These are phyloP conservation scores for Microcebus tavaratra DNA, from an alignment of 2,113 vertebrate species.

Conservation along the genomic window DNA sequence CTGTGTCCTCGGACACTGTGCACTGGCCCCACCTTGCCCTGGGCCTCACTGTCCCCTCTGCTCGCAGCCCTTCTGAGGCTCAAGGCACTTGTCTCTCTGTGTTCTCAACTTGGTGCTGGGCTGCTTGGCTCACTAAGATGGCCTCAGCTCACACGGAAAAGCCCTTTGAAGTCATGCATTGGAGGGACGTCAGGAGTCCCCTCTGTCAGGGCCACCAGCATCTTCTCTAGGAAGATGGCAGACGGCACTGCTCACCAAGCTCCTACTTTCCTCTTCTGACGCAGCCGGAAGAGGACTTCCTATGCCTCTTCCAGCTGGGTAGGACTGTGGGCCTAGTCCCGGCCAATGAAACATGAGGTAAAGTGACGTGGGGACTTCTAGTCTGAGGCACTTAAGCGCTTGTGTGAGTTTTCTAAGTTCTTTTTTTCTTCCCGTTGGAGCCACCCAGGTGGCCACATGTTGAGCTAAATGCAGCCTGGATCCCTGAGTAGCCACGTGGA, in stretches of 20 bases:
- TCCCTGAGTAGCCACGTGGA: not conserved
- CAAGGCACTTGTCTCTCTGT: rapidly evolving
- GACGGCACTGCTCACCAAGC: not conserved
- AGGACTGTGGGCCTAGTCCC: not conserved
- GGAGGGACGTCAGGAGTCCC: not conserved
- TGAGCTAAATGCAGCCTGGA: not conserved
- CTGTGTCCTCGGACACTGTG: too few species aligned
- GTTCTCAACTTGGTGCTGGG: not conserved
- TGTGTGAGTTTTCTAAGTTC: not conserved
- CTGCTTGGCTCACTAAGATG: not conserved
- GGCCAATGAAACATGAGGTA: not conserved
- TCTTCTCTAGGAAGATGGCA: not conserved
- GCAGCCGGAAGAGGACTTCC: not conserved
- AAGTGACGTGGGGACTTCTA: not conserved
- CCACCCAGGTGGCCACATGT: not conserved
- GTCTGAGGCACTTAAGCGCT: not conserved
- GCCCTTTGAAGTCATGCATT: not conserved
- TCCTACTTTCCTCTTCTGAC: not conserved
- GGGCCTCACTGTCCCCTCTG: not conserved
- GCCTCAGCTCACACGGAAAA: not conserved
- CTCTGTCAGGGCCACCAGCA: not conserved
- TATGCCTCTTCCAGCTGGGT: not conserved
- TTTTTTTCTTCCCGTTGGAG: not conserved
- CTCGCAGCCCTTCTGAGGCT: not conserved
- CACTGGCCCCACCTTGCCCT: too few species aligned